Base-by-base conservation (phyloP, 2,797 vertebrate species). In the Lycodopsis pacificus region DNA sequence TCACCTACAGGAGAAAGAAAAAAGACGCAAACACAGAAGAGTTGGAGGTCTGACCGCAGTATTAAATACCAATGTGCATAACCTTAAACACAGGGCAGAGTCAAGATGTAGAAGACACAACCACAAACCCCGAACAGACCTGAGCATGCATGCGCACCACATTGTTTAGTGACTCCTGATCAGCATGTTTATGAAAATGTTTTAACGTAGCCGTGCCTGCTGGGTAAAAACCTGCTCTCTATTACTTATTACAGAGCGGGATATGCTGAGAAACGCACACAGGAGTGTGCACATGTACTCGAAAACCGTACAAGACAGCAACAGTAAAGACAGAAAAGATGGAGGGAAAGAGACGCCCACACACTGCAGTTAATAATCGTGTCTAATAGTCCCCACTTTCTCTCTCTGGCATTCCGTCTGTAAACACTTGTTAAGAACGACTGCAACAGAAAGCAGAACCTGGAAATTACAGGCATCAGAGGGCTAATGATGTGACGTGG, bases 1-100 rank as follows among this genome's bases (percentile, higher is more conserved):
- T 97, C 61, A 99, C 96, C 98, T 99, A 90, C 17, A 36, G 0
- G 59, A 61, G 51, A 38, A 76, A 53, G 78, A 68, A 66, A 76
- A 83, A 40, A 73, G 62, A 76, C 44, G 69, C 64, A 89, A 80
- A 89, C 73, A 87, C 58, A 65, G 65, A 70, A 62, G 56, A 71
- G 76, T n/a, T 82, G 87, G 87, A 87, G 85, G 85, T 92, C 88
- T 42, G 56, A 90, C 81, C 80, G 9, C 86, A 86, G 71, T 70
- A 86, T 86, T 85, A 88, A 90, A 91, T 73, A 88, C 79, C 84
- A 81, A 78, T 76, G 85, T 85, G 73, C 85, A 76, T 25, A 80
- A 88, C 83, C 70, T 65, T 27, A 85, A 89, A 86, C 82, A 71
- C 66, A 63, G 59, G 34, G 78, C 79, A 61, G 51, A 78, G 72